These are phyloP conservation scores for Noctua janthe DNA, from an alignment of 2,888 invertebrate species.

Conservation along the genomic window DNA sequence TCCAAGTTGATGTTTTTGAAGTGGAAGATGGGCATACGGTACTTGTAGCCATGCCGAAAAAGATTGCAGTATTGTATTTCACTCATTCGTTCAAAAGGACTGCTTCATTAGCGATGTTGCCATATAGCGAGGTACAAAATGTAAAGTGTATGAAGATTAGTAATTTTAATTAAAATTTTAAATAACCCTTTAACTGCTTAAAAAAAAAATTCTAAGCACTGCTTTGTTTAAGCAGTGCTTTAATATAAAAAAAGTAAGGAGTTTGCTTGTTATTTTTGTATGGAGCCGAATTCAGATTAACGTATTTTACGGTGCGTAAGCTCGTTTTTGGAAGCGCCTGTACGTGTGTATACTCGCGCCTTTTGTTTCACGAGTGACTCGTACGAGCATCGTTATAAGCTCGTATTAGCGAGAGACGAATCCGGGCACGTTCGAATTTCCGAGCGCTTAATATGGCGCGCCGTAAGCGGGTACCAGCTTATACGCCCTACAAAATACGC, in stretches of 20 bases:
- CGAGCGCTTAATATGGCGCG: too few species aligned
- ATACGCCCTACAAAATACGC: not conserved
- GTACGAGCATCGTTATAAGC: too few species aligned
- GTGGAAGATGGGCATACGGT: constrained; percentile 78
- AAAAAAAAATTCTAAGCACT: too few species aligned
- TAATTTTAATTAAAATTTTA: constrained; percentile 18
- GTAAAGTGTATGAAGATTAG: constrained; percentile 44
- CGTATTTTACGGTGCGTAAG: too few species aligned
- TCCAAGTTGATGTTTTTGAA: constrained; percentile 81
- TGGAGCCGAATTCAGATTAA: too few species aligned
- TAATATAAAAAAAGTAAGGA: not conserved
- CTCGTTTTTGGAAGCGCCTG: too few species aligned
- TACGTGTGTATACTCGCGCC: too few species aligned
- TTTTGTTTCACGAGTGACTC: too few species aligned
- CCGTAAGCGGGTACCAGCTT: not conserved
- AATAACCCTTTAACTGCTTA: not conserved
- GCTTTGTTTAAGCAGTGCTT: not conserved
- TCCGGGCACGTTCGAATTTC: too few species aligned
- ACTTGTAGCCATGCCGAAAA: constrained; percentile 83
- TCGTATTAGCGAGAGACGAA: too few species aligned
- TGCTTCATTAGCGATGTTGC: constrained; percentile 70
- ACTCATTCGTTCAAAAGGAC: constrained; percentile 73
- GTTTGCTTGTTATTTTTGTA: not conserved
- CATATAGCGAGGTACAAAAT: constrained; percentile 56
- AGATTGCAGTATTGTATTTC: constrained; percentile 80